These are phyloP conservation scores for Nannospalax galili DNA, from an alignment of 2,113 vertebrate species.

Conservation along the genomic window DNA sequence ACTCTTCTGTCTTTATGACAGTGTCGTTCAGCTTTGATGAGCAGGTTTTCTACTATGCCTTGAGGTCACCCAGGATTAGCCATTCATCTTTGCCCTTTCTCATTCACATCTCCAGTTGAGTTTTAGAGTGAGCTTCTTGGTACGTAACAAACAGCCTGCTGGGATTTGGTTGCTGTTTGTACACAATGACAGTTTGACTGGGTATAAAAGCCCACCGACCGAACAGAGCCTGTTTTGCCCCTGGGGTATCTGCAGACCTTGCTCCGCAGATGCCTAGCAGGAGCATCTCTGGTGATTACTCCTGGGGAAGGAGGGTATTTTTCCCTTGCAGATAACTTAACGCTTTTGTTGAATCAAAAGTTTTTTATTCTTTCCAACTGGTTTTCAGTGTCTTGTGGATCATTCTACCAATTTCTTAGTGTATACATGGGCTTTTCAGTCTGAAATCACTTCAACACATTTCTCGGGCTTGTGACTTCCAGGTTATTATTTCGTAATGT, in stretches of 20 bases:
- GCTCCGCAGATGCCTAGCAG: accelerated
- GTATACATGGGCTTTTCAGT: background rate
- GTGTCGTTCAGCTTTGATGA: background rate
- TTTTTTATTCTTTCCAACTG: background rate
- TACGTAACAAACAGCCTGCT: background rate
- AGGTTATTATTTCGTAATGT: background rate
- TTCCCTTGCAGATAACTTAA: background rate
- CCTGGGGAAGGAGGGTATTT: too few relatives aligned
- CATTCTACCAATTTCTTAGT: background rate
- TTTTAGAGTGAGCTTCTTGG: background rate
- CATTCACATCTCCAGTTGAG: background rate
- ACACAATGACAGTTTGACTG: background rate
- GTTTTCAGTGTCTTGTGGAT: background rate
- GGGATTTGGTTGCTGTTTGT: background rate
- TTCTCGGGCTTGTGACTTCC: background rate
- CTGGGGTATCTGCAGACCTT: background rate
- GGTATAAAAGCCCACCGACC: background rate
- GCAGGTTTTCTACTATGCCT: too few relatives aligned
- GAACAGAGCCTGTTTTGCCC: background rate
- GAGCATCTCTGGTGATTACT: background rate
- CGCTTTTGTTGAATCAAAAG: background rate
- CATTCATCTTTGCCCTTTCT: too few relatives aligned
- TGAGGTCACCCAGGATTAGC: background rate
- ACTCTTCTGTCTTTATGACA: background rate
- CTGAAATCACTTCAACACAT: background rate